Evolutionary conservation across 2,888 invertebrate genomes (phyloP), one percentile per base, ranked within the genome.

Genomic region (Notodromas monacha): DNA sequence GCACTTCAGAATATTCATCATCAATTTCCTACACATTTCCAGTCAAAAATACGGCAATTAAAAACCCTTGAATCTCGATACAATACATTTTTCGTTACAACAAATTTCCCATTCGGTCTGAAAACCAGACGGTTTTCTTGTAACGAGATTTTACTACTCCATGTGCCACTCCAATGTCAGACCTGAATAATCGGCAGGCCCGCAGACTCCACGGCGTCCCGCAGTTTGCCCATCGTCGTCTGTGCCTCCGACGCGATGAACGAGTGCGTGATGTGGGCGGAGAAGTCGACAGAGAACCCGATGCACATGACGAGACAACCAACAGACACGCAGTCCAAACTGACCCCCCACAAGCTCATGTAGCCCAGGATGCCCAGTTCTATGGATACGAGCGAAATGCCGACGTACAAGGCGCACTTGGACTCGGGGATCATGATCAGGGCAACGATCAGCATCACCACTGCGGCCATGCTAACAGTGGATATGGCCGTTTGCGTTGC

Each of bases 271-370:
- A 52, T 50, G 36, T 51, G 51, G 3, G 51, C 51, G 2, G 49
- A 49, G 36, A 48, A 51, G 34, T 51, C 50, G 3, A 51, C 49
- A 10, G 45, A 46, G 36, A 51, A 51, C n/a, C n/a, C n/a, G n/a
- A n/a, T n/a, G n/a, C n/a, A n/a, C n/a, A n/a, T n/a, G n/a, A n/a
- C n/a, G n/a, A 4, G 49, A 49, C n/a, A n/a, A n/a, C n/a, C n/a
- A 31, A 50, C 48, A 34, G 46, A 47, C 48, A 51, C 50, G 3
- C 41, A 41, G 30, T 42, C 42, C 37, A 52, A 35, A 31, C 47
- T 48, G n/a, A 52, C 49, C 12, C 40, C 42, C 51, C 51, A 51
- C 16, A 48, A 35, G 0, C 50, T 48, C 52, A 51, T 53, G 39
- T 44, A 52, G 12, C 52, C 52, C 31, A 53, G 42, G 21, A 53